A percentile compares a stretch with the other conserved stretches of the same genome.
Evolutionary conservation across 2,113 vertebrate genomes (phyloP).

Genomic region (Passer montanus): DNA sequence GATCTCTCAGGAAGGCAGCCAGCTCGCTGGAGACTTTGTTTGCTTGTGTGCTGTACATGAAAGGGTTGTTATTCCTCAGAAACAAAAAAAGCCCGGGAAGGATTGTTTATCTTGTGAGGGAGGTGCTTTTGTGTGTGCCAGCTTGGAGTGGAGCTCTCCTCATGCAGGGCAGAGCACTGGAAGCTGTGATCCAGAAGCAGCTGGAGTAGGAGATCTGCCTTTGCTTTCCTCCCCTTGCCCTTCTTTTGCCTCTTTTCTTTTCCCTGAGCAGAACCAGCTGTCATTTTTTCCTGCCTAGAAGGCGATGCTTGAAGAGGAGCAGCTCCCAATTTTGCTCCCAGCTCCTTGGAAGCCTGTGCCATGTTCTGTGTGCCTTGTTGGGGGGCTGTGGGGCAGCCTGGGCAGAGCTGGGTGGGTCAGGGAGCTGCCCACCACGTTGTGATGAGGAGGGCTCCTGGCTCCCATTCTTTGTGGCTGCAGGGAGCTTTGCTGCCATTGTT

Average conservation of each 20-base stretch:
- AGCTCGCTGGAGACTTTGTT: conserved; percentile 67
- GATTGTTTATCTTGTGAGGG: conserved; percentile 77
- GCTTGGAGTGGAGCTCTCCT: conserved; percentile 38
- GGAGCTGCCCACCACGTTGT: background rate
- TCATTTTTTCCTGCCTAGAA: background rate
- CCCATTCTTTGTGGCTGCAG: background rate
- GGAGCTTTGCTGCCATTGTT: conserved; percentile 44
- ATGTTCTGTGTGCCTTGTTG: background rate
- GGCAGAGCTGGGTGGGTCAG: background rate
- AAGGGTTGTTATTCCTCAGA: conserved; percentile 9
- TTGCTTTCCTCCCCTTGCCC: background rate
- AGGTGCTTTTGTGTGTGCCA: conserved; percentile 72
- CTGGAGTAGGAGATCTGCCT: background rate
- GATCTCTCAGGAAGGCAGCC: conserved; percentile 73
- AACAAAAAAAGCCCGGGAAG: conserved; percentile 62
- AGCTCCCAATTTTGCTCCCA: accelerated
- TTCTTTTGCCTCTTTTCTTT: background rate
- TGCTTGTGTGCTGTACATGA: conserved; percentile 70
- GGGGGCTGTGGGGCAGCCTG: too few relatives aligned
- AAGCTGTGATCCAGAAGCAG: background rate
- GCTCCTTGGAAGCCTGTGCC: background rate
- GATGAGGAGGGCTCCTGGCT: background rate
- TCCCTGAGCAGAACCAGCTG: background rate
- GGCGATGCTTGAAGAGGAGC: background rate
- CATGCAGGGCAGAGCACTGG: background rate